A percentile compares a stretch with the other conserved stretches of the same genome.
These are phyloP conservation scores for Atethmia centrago DNA, from an alignment of 2,888 invertebrate species.

Conservation along the genomic window DNA sequence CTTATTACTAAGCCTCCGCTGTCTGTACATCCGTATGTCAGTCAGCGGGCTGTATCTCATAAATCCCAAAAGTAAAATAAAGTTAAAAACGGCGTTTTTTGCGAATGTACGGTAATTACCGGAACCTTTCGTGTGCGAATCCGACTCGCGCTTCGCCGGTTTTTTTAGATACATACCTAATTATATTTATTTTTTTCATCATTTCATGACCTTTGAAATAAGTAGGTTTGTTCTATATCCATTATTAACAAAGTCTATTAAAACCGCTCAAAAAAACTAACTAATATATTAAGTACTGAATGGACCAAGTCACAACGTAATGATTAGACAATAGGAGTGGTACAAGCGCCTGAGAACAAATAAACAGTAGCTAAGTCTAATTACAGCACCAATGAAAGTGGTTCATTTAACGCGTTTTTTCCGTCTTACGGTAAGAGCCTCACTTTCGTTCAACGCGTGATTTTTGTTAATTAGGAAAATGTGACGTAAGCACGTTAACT, in stretches of 20 bases:
- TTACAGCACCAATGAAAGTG: slow-evolving; percentile 48
- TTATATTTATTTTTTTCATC: no score
- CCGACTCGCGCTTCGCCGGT: no score
- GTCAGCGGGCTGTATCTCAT: no score
- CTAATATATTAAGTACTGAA: neutral
- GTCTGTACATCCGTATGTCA: no score
- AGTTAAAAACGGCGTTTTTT: no score
- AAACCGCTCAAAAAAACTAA: neutral
- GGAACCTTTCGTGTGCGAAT: no score
- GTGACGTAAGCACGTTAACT: slow-evolving; percentile 40
- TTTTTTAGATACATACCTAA: no score
- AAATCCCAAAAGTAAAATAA: no score
- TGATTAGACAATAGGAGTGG: slow-evolving; percentile 22
- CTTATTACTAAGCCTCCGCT: no score
- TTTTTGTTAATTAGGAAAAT: slow-evolving; percentile 58
- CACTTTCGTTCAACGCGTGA: slow-evolving; percentile 54
- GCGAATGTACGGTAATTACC: no score
- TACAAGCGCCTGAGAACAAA: slow-evolving; percentile 36
- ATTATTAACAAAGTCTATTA: neutral
- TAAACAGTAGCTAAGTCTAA: slow-evolving; percentile 27
- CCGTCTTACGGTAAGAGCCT: slow-evolving; percentile 35
- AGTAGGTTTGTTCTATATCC: neutral
- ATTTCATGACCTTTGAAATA: neutral
- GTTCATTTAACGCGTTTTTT: slow-evolving; percentile 37
- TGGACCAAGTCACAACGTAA: slow-evolving; percentile 2